A percentile compares a stretch with the other conserved stretches of the same genome.
Conservation (phyloP, 1,140 invertebrate species). For the Leptopilina clavipes region DNA sequence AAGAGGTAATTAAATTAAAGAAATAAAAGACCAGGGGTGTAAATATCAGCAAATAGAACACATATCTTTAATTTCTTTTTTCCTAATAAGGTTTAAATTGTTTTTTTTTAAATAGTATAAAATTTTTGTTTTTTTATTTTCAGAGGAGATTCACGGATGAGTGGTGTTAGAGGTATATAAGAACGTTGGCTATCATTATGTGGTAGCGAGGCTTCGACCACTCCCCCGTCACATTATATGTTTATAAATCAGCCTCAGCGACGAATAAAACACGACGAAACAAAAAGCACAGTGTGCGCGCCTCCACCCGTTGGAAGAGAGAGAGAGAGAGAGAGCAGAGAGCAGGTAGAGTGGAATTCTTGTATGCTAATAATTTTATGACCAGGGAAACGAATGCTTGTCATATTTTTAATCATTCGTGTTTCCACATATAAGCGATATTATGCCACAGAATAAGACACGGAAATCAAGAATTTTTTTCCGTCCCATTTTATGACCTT, state of each 20-base stretch:
- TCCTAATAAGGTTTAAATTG: too few species aligned
- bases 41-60: not conserved
- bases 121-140: not conserved
- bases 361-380: constrained; percentile 77
- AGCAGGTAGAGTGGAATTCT: constrained; percentile 75
- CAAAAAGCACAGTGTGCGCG: constrained; percentile 46
- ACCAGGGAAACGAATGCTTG: constrained; percentile 75
- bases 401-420: constrained; percentile 75
- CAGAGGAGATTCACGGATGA: not conserved
- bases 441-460: constrained; percentile 53
- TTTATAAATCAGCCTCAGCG: constrained; percentile 74
- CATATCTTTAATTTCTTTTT: too few species aligned
- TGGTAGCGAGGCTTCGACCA: constrained; percentile 71
- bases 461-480: constrained; percentile 54
- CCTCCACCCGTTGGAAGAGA: constrained; percentile 45
- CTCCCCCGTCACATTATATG: constrained; percentile 76
- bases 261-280: constrained; percentile 57
- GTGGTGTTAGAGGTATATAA: constrained; percentile 51
- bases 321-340: constrained; percentile 55
- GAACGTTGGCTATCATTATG: constrained; percentile 75
- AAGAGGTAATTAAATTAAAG: too few species aligned
- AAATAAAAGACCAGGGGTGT: not conserved
- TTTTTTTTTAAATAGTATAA: not conserved
- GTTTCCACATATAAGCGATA: constrained; percentile 58
- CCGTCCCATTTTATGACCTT: constrained; percentile 31